Evolutionary conservation across 37 sponge, comb jelly and placozoan species (phyloP).

Genomic region (Beroe ovata): DNA sequence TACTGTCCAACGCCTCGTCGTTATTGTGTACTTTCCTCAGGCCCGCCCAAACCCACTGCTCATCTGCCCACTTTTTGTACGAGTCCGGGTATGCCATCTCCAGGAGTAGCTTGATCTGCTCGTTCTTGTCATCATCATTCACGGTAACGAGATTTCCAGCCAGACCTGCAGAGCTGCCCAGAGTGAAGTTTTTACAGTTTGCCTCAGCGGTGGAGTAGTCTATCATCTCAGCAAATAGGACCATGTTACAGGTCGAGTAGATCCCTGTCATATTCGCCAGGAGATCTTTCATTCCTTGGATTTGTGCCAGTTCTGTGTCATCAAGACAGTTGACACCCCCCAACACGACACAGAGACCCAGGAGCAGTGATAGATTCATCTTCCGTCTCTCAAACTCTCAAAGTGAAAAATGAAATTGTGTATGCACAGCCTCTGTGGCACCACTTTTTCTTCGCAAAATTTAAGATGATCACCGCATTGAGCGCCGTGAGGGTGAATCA

Average conservation of each 20-base stretch:
- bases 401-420: too few species aligned
- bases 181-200: slow-evolving; percentile 12
- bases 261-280: not conserved
- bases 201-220: slow-evolving; percentile 39
- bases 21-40: slow-evolving; percentile 60
- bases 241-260: slow-evolving; percentile 36
- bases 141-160: slow-evolving; percentile 45
- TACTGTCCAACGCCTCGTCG: not conserved
- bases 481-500: too few species aligned
- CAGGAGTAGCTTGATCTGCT: slow-evolving; percentile 17
- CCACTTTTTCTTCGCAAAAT: too few species aligned
- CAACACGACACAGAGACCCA: not conserved
- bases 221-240: slow-evolving; percentile 12
- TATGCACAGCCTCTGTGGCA: too few species aligned
- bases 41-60: slow-evolving; percentile 56
- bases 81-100: slow-evolving; percentile 2
- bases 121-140: slow-evolving; percentile 27
- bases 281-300: not conserved
- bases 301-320: not conserved
- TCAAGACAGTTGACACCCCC: not conserved
- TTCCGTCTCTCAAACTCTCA: too few species aligned
- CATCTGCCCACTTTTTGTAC: not conserved
- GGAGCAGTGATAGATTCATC: not conserved
- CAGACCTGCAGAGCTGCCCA: not conserved
- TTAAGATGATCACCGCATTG: too few species aligned